These are phyloP conservation scores for Trachops cirrhosus DNA, from an alignment of 2,797 vertebrate genomes.

Conservation along the genomic window DNA sequence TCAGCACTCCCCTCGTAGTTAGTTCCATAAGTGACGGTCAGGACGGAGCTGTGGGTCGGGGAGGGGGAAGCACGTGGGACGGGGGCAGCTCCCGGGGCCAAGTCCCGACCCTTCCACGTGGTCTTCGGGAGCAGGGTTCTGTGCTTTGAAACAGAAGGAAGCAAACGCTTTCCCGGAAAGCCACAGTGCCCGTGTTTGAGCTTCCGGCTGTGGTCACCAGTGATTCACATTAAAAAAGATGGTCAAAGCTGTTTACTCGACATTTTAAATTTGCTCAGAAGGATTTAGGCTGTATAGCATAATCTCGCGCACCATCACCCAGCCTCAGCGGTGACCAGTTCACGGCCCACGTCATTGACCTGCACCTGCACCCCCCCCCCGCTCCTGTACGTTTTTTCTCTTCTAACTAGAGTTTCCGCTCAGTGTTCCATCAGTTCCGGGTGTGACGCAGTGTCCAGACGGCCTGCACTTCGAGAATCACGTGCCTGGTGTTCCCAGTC, in stretches of 20 bases:
- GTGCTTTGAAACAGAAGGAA: background rate
- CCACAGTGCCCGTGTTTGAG: background rate
- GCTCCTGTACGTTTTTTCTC: background rate
- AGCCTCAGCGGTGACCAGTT: rapidly evolving
- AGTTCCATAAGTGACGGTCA: too few species aligned
- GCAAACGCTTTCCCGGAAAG: background rate
- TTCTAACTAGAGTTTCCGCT: background rate
- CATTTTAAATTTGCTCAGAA: background rate
- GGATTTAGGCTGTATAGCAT: rapidly evolving
- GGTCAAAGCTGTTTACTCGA: background rate
- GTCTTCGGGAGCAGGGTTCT: background rate
- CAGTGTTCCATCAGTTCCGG: background rate
- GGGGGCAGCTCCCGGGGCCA: too few species aligned
- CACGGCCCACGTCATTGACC: background rate
- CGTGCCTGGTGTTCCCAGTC: too few species aligned
- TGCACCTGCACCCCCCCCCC: background rate
- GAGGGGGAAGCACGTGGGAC: too few species aligned
- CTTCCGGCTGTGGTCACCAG: background rate
- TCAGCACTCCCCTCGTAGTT: too few species aligned
- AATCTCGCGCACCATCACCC: too few species aligned
- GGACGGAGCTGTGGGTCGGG: too few species aligned
- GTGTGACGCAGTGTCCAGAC: background rate
- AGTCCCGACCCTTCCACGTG: background rate
- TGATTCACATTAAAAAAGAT: background rate
- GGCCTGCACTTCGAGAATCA: too few species aligned